These are phyloP conservation scores for Syritta pipiens DNA, from an alignment of 2,888 invertebrate genomes.

Conservation along the genomic window DNA sequence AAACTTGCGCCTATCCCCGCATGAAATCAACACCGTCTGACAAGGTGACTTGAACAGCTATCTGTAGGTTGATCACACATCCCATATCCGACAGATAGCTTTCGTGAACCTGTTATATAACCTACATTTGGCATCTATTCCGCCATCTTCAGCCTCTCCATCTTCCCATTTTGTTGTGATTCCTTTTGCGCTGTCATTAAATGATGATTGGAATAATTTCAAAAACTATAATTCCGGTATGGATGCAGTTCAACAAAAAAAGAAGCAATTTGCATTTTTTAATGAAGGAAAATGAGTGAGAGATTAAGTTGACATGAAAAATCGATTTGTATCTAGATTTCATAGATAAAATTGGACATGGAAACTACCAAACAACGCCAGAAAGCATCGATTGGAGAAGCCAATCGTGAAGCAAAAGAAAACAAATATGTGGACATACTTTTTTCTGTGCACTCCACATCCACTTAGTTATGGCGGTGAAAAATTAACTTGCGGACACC, in stretches of 20 bases:
- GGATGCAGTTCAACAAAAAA: too few species aligned
- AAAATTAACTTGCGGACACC: constrained; percentile 54
- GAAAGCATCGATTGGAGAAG: background rate
- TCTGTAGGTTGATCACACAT: constrained; percentile 44
- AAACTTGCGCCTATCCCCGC: constrained; percentile 12
- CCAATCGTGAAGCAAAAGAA: background rate
- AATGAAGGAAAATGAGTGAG: constrained; percentile 11
- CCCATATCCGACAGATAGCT: constrained; percentile 50
- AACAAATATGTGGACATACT: constrained; percentile 1
- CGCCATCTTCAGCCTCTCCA: background rate
- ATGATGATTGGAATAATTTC: too few species aligned
- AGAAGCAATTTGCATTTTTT: too few species aligned
- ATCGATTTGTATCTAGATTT: constrained; percentile 64
- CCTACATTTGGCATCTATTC: constrained; percentile 40
- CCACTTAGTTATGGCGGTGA: constrained; percentile 52
- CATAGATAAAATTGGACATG: constrained; percentile 40
- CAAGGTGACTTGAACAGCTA: background rate
- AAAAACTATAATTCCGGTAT: too few species aligned
- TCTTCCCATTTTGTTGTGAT: constrained; percentile 11
- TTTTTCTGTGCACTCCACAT: constrained; percentile 34
- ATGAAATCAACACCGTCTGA: constrained; percentile 24
- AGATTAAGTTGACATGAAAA: constrained; percentile 55
- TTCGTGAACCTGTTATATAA: constrained; percentile 59
- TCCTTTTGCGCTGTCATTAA: constrained; percentile 13
- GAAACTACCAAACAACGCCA: constrained; percentile 18